Base-by-base conservation (phyloP, 1,140 invertebrate genomes). In the Odontomachus brunneus region DNA sequence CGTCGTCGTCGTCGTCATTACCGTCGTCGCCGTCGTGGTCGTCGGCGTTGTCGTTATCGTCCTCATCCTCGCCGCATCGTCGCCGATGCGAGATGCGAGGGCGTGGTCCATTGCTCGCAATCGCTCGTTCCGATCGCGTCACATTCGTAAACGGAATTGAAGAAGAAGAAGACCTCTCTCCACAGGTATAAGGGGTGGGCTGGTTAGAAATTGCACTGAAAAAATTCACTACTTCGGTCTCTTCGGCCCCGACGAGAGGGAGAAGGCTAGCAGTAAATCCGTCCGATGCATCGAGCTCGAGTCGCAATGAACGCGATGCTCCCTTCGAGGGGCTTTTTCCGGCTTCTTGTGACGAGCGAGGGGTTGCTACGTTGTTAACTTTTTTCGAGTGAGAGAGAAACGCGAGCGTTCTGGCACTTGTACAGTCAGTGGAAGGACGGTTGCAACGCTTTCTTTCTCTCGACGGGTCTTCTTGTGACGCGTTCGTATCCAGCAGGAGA, bases 21-120 rank as follows among this genome's bases (percentile, higher is more conserved):
- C 49, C 38, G 71, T 44, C 7, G 17, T 73, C 17, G 11, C 44
- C 22, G n/a, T 26, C 17, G 29, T 65, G 9, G 26, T 66, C 15
- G 55, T 62, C 38, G 71, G 26, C 7, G 17, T 73, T 11, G 11
- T 60, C 22, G n/a, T 29, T 57, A 15, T 62, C 59, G 57, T 75
- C 44, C 12, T 60, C 59, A 14, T 62, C 19, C 24, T 75, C 24
- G 33, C 60, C 38, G 57, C 72, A 74, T 60, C 72, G 24, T 49
- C 17, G 26, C 53, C 33, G 33, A 80, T 71, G n/a, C 55, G 69
- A 88, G 80, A 88, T 85, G 80, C 73, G 51, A 55, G 86, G 87
- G 87, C 87, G 86, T 89, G 87, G 87, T 88, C 86, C 83, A 87
- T 84, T 78, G 62, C 74, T 69, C 72, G 49, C 49, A 84, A 88